These are phyloP conservation scores for Eudyptes chrysolophus DNA, from an alignment of 2,113 vertebrate genomes.

Conservation along the genomic window DNA sequence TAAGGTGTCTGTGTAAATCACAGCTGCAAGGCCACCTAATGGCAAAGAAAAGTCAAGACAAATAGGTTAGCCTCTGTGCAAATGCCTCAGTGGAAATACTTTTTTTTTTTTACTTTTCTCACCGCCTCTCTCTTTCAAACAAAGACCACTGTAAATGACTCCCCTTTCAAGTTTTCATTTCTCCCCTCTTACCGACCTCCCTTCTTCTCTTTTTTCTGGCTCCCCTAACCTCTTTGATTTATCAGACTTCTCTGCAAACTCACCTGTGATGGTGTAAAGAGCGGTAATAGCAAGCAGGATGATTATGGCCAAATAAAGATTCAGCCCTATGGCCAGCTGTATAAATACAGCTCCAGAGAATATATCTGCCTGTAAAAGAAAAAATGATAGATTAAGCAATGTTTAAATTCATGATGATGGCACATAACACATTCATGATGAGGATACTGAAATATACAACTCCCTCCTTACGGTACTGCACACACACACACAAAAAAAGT, in stretches of 20 bases:
- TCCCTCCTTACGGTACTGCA: not conserved
- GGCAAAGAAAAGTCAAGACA: not conserved
- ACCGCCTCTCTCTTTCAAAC: not conserved
- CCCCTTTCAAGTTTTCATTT: not conserved
- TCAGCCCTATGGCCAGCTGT: constrained; percentile 85
- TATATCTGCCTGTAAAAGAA: constrained; percentile 85
- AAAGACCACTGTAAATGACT: not conserved
- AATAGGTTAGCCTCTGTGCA: not conserved
- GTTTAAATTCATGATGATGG: not conserved
- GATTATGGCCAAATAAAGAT: constrained; percentile 92
- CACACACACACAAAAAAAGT: not conserved
- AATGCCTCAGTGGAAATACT: not conserved
- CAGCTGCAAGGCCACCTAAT: constrained; percentile 90
- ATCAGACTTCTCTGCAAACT: constrained; percentile 3
- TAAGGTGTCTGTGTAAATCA: constrained; percentile 97
- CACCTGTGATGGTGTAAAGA: constrained; percentile 94
- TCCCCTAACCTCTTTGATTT: not conserved
- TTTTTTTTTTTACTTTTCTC: not conserved
- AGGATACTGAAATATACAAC: not conserved
- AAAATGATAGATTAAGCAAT: not conserved
- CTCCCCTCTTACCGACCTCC: not conserved
- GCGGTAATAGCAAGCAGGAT: constrained; percentile 85
- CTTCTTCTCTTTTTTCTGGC: not conserved
- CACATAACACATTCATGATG: not conserved
- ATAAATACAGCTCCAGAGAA: constrained; percentile 96